A percentile compares a stretch with the other conserved stretches of the same genome.
phyloP scores from a whole-genome alignment of 2,888 invertebrate genomes.

The Orgyia antiqua region DNA sequence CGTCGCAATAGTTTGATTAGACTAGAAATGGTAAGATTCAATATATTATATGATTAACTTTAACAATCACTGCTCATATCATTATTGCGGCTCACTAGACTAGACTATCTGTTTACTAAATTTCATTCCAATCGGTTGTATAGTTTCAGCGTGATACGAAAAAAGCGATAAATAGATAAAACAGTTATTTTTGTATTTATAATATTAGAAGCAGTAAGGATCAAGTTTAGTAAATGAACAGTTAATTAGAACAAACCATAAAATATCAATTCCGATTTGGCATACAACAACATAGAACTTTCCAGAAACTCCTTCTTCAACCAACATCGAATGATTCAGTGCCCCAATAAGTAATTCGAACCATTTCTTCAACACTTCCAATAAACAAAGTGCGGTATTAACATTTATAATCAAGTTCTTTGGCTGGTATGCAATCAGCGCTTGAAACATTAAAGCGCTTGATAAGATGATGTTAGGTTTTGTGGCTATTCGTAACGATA shows the following conservation, averaged over 20 bases:
- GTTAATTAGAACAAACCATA: too few relatives aligned
- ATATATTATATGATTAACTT: too few relatives aligned
- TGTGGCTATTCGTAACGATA: slow-evolving; percentile 40
- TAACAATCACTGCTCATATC: too few relatives aligned
- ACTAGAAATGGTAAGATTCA: slow-evolving; percentile 29
- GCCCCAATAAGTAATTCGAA: slow-evolving; percentile 41
- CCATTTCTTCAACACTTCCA: slow-evolving; percentile 54
- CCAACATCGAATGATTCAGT: slow-evolving; percentile 49
- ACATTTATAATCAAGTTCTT: slow-evolving; percentile 37
- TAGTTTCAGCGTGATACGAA: too few relatives aligned
- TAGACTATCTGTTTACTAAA: too few relatives aligned
- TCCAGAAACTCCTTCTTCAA: slow-evolving; percentile 40
- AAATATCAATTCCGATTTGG: slow-evolving; percentile 48
- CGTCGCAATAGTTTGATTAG: slow-evolving; percentile 41
- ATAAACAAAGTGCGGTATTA: slow-evolving; percentile 36
- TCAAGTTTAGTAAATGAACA: too few relatives aligned
- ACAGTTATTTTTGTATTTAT: too few relatives aligned
- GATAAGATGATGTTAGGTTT: slow-evolving; percentile 44
- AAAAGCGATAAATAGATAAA: too few relatives aligned
- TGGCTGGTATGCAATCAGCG: slow-evolving; percentile 59
- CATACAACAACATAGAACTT: slow-evolving; percentile 53
- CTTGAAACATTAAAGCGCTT: slow-evolving; percentile 57
- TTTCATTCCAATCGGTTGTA: too few relatives aligned
- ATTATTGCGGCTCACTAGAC: too few relatives aligned
- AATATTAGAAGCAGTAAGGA: too few relatives aligned